These are phyloP conservation scores for Eupristina koningsbergeri DNA, from an alignment of 1,140 invertebrate species.

Conservation along the genomic window DNA sequence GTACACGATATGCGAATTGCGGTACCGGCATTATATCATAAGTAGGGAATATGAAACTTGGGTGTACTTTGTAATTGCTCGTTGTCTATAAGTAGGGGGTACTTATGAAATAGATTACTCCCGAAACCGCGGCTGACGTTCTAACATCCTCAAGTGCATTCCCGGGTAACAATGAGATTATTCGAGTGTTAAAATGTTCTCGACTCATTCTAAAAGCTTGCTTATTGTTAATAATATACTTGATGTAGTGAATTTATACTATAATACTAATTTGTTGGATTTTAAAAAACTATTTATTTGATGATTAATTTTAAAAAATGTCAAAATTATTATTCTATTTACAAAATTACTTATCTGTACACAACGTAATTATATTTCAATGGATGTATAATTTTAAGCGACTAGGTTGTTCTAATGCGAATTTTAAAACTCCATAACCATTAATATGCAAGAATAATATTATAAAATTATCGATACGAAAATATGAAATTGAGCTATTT, in stretches of 20 bases:
- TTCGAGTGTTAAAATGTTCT: conserved; percentile 15
- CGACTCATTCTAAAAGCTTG: neutral
- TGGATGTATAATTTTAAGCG: too few relatives aligned
- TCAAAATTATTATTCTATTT: too few relatives aligned
- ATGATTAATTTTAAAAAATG: too few relatives aligned
- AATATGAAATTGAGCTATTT: neutral
- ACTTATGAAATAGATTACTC: neutral
- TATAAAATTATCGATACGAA: neutral
- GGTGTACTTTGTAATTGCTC: conserved; percentile 7
- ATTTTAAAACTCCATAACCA: neutral
- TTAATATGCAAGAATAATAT: neutral
- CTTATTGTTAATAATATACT: neutral
- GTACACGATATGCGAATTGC: neutral
- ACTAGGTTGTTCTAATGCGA: too few relatives aligned
- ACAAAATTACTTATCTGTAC: too few relatives aligned
- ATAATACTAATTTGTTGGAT: too few relatives aligned
- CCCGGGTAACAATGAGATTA: neutral
- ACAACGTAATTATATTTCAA: too few relatives aligned
- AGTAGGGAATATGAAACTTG: neutral
- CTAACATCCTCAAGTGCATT: neutral
- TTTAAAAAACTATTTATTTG: too few relatives aligned
- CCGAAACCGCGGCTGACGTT: neutral
- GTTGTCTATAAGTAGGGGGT: neutral
- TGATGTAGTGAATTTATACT: neutral
- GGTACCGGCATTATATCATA: neutral